Conservation (phyloP, 2,888 invertebrate genomes). For the Adineta ricciae region DNA sequence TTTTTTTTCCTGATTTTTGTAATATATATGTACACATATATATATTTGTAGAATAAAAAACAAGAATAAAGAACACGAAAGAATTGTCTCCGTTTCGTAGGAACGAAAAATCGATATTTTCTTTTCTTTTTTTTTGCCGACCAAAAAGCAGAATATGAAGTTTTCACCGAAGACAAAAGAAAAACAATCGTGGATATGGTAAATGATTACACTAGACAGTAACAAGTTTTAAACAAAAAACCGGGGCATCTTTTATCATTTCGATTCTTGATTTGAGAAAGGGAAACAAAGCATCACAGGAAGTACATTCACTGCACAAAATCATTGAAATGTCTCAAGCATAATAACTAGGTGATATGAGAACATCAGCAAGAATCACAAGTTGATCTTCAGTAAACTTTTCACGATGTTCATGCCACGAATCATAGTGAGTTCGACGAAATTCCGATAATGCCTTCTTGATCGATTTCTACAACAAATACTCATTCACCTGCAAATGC, state of each 20-base stretch:
- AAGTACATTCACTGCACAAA: background rate
- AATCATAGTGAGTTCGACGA: conserved; percentile 80
- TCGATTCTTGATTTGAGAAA: background rate
- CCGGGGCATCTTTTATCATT: background rate
- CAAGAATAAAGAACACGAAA: background rate
- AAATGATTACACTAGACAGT: background rate
- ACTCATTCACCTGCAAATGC: background rate
- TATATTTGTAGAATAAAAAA: background rate
- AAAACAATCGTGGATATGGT: background rate
- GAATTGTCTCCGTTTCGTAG: background rate
- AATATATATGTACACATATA: background rate
- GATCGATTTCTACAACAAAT: conserved; percentile 62
- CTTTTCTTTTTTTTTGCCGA: background rate
- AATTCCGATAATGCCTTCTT: conserved; percentile 75
- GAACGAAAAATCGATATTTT: background rate
- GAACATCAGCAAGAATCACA: conserved; percentile 69
- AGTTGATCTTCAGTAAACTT: conserved; percentile 79
- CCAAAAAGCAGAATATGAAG: background rate
- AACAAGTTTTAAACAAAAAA: background rate
- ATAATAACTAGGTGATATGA: conserved; percentile 81
- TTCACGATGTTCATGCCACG: conserved; percentile 75
- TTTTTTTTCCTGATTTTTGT: background rate
- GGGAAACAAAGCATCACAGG: background rate
- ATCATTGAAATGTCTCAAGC: conserved; percentile 52
- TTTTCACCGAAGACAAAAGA: background rate